Conservation (phyloP, 2,888 invertebrate genomes). For the Dicroscelio sp. region DNA sequence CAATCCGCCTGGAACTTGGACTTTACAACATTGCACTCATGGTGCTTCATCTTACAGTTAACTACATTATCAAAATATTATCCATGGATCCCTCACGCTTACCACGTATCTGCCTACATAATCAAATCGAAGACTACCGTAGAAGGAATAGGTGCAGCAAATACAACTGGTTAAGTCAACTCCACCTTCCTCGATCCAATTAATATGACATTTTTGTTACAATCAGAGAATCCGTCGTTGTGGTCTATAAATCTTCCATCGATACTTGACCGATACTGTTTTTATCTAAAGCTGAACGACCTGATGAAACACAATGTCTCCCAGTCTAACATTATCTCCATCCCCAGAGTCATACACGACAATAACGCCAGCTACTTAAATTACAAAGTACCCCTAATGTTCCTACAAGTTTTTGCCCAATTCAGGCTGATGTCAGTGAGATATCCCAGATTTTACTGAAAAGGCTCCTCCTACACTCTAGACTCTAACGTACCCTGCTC, state of each 20-base stretch:
- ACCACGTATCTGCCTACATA: neutral
- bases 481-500: neutral
- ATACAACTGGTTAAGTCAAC: neutral
- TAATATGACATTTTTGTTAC: neutral
- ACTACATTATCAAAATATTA: conserved; percentile 5
- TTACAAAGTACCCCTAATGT: neutral
- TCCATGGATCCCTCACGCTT: neutral
- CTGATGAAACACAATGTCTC: neutral
- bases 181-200: neutral
- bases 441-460: conserved; percentile 6
- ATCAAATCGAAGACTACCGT: neutral
- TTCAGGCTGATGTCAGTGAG: neutral
- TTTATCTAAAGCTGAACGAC: neutral
- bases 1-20: neutral
- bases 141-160: neutral
- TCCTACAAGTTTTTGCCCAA: neutral
- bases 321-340: neutral
- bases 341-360: neutral
- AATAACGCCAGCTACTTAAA: neutral
- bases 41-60: neutral
- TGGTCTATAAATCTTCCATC: neutral
- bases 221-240: neutral
- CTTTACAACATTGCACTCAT: neutral
- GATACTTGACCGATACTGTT: neutral
- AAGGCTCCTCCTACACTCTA: neutral